Evolutionary conservation across 2,113 vertebrate genomes (phyloP).

Genomic region (Anolis carolinensis): DNA sequence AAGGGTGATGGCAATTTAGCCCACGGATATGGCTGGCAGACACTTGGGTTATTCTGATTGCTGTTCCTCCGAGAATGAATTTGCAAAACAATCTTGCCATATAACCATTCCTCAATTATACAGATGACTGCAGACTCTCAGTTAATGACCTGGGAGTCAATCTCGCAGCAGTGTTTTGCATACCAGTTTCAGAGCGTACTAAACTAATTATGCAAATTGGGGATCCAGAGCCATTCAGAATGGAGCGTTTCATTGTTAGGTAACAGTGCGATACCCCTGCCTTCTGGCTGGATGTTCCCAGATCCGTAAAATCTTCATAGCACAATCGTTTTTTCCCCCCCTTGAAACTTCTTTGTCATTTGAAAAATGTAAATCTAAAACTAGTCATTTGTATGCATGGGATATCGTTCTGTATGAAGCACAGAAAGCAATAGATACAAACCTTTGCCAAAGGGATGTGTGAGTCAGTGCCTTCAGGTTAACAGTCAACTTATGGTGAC

Average conservation of each 20-base stretch:
- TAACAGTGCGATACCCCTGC: neutral
- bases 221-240: neutral
- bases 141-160: conserved; percentile 16
- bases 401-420: neutral
- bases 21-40: neutral
- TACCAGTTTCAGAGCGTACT: conserved; percentile 3
- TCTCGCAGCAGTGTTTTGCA: neutral
- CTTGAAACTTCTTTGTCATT: neutral
- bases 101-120: conserved; percentile 11
- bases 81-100: neutral
- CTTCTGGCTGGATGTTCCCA: neutral
- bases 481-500: neutral
- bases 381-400: neutral
- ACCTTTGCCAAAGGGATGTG: neutral
- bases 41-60: neutral
- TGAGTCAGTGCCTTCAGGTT: neutral
- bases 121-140: conserved; percentile 11
- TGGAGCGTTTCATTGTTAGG: neutral
- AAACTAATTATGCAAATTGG: conserved; percentile 8
- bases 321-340: neutral
- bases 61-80: neutral
- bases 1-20: conserved; percentile 9
- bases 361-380: neutral
- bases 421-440: neutral
- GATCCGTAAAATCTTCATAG: neutral